Base-by-base conservation (phyloP, 2,113 vertebrate genomes). In the Lanius collurio region DNA sequence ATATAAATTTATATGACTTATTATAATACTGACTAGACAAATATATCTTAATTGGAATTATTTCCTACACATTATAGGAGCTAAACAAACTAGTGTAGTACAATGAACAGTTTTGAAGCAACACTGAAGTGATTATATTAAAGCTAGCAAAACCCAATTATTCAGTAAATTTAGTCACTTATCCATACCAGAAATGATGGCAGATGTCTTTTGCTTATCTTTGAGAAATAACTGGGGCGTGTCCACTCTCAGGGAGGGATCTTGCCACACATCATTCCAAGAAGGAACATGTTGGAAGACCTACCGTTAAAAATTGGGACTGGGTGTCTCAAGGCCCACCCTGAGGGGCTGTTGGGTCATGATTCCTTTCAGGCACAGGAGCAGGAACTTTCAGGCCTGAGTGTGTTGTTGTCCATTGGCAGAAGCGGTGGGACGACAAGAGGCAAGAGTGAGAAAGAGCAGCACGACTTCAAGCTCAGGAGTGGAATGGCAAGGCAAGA, bases 61-160 rank as follows among this genome's bases (percentile, higher is more conserved):
- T 37, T 47, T 18, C 17, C 7, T 30, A 37, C 14, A 24, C 15
- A 4, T 20, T 31, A 59, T 15, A 47, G 6, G 5, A 76, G 9
- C 11, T 47, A 19, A 24, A 47, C 37, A 47, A 37, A 30, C 19
- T 8, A 59, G 15, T 9, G 11, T 18, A 23, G 14, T 23, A 19
- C 23, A 59, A 47, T 1, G 0, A 11, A 31, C 27, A 24, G 20
- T 31, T 47, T 17, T 1, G 1, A 76, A 47, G n/a, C 20, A 57
- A 60, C 23, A 60, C 11, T 47, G 23, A 47, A 37, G 8, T 6
- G 9, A 28, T 46, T 28, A 11, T 35, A 22, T 57, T 35, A 35
- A 75, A 57, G 8, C 19, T 35, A 74, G 18, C 17, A 56, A 53
- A 44, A n/a, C 13, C 7, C 13, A 28, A 28, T 35, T 44, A 27